Evolutionary conservation across 2,113 vertebrate species (phyloP).

Genomic region (Thamnophis sirtalis): DNA sequence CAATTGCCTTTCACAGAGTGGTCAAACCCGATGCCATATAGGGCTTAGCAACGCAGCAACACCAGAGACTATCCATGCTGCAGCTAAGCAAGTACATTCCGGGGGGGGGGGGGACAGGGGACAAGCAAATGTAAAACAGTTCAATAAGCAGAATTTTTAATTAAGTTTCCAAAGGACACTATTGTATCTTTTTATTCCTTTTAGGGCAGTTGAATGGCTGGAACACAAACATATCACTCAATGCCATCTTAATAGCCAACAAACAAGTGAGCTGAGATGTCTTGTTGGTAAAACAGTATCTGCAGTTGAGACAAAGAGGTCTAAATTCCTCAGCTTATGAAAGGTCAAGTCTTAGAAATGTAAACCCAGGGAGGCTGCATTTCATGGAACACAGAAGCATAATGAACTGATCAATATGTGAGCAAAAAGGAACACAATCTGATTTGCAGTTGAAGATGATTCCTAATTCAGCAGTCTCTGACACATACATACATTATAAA

Average conservation of each 20-base stretch:
- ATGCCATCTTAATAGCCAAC: neutral
- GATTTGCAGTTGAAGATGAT: neutral
- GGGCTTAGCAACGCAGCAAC: conserved; percentile 33
- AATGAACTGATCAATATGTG: neutral
- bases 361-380: neutral
- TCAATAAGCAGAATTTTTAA: conserved; percentile 30
- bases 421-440: neutral
- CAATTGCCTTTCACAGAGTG: conserved; percentile 21
- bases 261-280: neutral
- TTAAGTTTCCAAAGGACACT: conserved; percentile 18
- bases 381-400: neutral
- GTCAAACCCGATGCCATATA: conserved; percentile 6
- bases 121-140: conserved; percentile 25
- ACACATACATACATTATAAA: neutral
- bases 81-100: neutral
- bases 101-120: too few relatives aligned
- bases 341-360: conserved; percentile 5
- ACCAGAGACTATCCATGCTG: neutral
- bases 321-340: neutral
- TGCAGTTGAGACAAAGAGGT: neutral
- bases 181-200: conserved; percentile 26
- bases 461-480: neutral
- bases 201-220: neutral
- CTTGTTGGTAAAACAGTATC: neutral
- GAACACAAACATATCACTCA: conserved; percentile 13